Conservation (phyloP, 2,113 vertebrate genomes). For the Chaetorhynchus papuensis region DNA sequence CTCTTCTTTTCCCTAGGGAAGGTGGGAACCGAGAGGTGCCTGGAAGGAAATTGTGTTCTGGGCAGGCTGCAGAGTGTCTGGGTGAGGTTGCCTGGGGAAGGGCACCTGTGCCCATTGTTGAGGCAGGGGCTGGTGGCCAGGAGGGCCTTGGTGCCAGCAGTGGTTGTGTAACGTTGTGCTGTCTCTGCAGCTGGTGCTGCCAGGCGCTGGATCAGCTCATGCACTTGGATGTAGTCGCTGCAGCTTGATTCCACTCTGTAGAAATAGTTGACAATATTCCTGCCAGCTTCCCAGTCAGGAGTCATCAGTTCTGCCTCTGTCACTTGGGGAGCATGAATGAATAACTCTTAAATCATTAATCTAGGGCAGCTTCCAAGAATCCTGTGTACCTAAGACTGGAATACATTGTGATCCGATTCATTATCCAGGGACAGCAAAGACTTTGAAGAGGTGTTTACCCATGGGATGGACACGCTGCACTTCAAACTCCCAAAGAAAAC, state of each 20-base stretch:
- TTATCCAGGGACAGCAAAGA: neutral
- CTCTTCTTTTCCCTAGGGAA: neutral
- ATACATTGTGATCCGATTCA: neutral
- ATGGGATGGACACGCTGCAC: neutral
- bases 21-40: neutral
- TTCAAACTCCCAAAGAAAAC: neutral
- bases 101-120: neutral
- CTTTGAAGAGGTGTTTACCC: neutral
- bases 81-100: neutral
- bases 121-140: neutral
- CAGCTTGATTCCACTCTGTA: neutral
- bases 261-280: neutral
- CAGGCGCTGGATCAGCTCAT: neutral
- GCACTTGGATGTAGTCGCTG: neutral
- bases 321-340: neutral
- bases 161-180: neutral
- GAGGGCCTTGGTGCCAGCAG: neutral
- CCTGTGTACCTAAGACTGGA: neutral
- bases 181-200: neutral
- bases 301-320: neutral
- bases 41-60: neutral
- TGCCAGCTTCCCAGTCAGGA: neutral
- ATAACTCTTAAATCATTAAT: neutral
- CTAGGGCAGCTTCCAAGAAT: conserved; percentile 20
- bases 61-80: neutral